Evolutionary conservation across 2,797 vertebrate species (phyloP).

Genomic region (Meriones psammophilus): DNA sequence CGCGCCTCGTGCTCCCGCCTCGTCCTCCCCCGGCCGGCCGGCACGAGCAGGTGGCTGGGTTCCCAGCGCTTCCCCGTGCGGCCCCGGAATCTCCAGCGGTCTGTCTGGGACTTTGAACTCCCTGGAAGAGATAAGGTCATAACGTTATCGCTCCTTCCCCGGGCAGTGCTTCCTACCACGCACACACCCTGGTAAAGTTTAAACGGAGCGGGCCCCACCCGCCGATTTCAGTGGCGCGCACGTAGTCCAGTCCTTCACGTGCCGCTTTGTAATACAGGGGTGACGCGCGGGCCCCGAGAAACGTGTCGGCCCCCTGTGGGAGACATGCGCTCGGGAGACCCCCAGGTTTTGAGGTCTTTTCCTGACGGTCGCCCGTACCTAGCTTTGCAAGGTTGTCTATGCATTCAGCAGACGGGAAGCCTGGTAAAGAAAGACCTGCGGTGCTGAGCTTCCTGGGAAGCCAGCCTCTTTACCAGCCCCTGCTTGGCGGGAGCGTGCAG

Average conservation of each 20-base stretch:
- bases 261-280: neutral
- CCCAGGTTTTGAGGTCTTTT: neutral
- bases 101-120: neutral
- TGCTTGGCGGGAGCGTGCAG: neutral
- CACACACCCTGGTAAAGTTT: constrained; percentile 6
- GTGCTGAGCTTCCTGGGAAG: neutral
- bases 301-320: neutral
- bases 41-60: neutral
- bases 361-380: neutral
- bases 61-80: neutral
- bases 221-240: neutral
- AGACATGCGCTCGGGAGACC: neutral
- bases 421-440: neutral
- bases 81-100: neutral
- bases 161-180: neutral
- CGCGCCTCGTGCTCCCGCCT: neutral
- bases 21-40: neutral
- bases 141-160: constrained; percentile 20
- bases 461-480: neutral
- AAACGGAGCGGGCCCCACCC: constrained; percentile 17
- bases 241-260: neutral
- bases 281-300: neutral
- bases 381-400: neutral
- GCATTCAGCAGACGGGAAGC: neutral
- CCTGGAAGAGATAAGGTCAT: constrained; percentile 15